A percentile compares a stretch with the other conserved stretches of the same genome.
Evolutionary conservation across 2,888 invertebrate genomes (phyloP).

Genomic region (Carpatolechia fugitivella): DNA sequence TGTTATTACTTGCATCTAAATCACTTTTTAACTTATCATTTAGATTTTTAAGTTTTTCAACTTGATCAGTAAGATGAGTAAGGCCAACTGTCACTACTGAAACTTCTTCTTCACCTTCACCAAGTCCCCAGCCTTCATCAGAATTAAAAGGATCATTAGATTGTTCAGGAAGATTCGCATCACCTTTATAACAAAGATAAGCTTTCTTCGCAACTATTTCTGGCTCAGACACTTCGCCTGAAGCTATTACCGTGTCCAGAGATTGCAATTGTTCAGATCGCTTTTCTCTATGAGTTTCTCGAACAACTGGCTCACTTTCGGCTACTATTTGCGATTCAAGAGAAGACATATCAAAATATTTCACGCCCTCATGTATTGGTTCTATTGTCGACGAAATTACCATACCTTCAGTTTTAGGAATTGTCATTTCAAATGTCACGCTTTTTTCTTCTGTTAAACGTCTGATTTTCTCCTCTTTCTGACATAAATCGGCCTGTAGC

Average conservation of each 20-base stretch:
- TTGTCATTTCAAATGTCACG: slow-evolving; percentile 69
- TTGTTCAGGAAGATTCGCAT: slow-evolving; percentile 31
- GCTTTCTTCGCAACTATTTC: slow-evolving; percentile 75
- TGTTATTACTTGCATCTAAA: slow-evolving; percentile 82
- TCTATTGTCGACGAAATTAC: slow-evolving; percentile 71
- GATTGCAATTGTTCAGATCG: slow-evolving; percentile 38
- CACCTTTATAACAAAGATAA: slow-evolving; percentile 70
- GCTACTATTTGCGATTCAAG: slow-evolving; percentile 68
- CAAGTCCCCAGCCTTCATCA: slow-evolving; percentile 71
- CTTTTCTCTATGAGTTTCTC: slow-evolving; percentile 36
- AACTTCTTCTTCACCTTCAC: slow-evolving; percentile 51
- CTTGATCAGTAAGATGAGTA: slow-evolving; percentile 78
- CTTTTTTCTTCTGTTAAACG: slow-evolving; percentile 59
- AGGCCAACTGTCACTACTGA: slow-evolving; percentile 59
- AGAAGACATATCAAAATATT: slow-evolving; percentile 43
- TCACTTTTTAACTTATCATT: slow-evolving; percentile 80
- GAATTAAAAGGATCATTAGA: slow-evolving; percentile 64
- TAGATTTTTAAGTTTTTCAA: slow-evolving; percentile 79
- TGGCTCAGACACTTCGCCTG: slow-evolving; percentile 44
- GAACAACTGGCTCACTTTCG: slow-evolving; percentile 30
- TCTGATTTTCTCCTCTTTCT: slow-evolving; percentile 60
- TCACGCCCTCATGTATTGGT: slow-evolving; percentile 47
- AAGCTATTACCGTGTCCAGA: slow-evolving; percentile 24
- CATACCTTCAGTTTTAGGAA: slow-evolving; percentile 75
- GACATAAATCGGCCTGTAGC: slow-evolving; percentile 39